Evolutionary conservation across 1,140 invertebrate genomes (phyloP), one percentile per base, ranked within the genome.

Genomic region (Drosophila sturtevanti): DNA sequence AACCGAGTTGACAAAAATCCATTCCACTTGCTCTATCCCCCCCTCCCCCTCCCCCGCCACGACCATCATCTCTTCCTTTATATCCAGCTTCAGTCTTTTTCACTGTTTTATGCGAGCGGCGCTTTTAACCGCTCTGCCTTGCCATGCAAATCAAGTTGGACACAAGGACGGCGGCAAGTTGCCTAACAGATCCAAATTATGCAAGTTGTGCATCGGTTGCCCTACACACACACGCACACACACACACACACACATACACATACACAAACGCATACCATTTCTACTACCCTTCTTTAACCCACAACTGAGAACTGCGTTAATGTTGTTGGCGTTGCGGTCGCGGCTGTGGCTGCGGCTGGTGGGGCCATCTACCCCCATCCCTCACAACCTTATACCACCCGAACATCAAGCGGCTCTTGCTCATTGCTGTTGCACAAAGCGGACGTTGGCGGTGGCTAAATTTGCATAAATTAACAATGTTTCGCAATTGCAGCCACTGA

Each of bases 381-480:
- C 14, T 9, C 14, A 16, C 41, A 6, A 6, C 14, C 6, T 41
- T 6, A 24, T 24, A 2, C 31, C 1, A 4, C 1, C 7, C 38
- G 14, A 16, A 41, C 38, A 11, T 37, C 35, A 37, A 10, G 10
- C 10, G 12, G 12, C 14, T n/a, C 24, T 63, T 44, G 71, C 64
- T 68, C 82, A 86, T 86, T 86, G 82, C 75, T 76, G 72, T 81
- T 86, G 79, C 82, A 87, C 79, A 86, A 87, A 86, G 82, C 78
- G 79, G 77, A 59, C 56, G 54, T 60, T 35, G 82, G 82, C 75
- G 82, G 67, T 72, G 82, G 82, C 82, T 87, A 87, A 86, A 86
- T 86, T 86, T 86, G 82, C 82, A 86, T 86, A 86, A 86, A 86
- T 86, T 86, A 86, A 86, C 82, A 87, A 86, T 86, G 82, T 86